These are phyloP conservation scores for Cryptocheilus praepositus DNA, from an alignment of 2,888 invertebrate species.

Conservation along the genomic window DNA sequence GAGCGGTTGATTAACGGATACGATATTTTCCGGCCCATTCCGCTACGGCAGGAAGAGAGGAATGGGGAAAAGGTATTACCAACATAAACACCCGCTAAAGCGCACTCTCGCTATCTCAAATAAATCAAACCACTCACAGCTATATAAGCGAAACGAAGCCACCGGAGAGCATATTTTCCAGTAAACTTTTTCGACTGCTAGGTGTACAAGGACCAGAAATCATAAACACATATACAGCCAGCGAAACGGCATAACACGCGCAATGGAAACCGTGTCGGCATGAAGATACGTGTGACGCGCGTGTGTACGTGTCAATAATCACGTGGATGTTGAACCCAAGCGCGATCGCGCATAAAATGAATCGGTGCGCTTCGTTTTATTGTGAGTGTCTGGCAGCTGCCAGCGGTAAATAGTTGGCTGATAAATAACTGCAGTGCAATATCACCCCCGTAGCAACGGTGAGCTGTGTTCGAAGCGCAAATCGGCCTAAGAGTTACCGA, in stretches of 20 bases:
- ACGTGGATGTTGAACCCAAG: conserved; percentile 19
- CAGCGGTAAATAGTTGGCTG: conserved; percentile 63
- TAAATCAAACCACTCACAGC: conserved; percentile 61
- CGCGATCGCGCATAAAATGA: conserved; percentile 7
- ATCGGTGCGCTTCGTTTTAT: conserved; percentile 57
- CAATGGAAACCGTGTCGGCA: too few relatives aligned
- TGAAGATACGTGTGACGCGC: conserved; percentile 7
- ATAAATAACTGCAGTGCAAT: conserved; percentile 63
- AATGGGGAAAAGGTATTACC: conserved; percentile 18
- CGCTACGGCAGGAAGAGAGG: not conserved
- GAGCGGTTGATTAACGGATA: too few relatives aligned
- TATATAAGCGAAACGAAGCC: conserved; percentile 51
- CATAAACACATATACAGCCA: conserved; percentile 19
- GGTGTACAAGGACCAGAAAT: too few relatives aligned
- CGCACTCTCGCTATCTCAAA: conserved; percentile 53
- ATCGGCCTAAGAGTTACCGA: conserved; percentile 2
- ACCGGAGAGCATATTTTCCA: conserved; percentile 51
- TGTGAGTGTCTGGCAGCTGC: conserved; percentile 66
- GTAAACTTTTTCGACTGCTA: conserved; percentile 43
- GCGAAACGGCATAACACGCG: too few relatives aligned
- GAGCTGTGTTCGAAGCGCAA: not conserved
- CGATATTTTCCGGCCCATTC: too few relatives aligned
- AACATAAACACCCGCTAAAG: conserved; percentile 40
- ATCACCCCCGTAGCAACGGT: conserved; percentile 36
- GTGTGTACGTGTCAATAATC: conserved; percentile 11